phyloP scores from a whole-genome alignment of 2,797 vertebrate species.

The Epinephelus coioides region DNA sequence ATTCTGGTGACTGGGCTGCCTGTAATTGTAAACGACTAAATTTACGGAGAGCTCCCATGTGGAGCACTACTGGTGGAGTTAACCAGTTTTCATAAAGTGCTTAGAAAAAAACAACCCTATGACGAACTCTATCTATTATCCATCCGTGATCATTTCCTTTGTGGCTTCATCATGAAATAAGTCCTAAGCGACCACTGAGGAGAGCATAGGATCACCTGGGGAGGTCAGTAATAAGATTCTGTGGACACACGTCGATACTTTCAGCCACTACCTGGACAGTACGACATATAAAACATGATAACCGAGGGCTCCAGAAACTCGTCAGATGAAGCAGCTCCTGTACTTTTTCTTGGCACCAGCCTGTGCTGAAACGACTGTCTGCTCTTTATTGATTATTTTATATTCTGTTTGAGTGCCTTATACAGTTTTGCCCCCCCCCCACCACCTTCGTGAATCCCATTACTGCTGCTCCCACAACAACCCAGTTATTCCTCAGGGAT shows the following conservation, averaged over 20 bases:
- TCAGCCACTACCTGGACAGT: background rate
- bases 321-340: background rate
- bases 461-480: conserved; percentile 38
- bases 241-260: background rate
- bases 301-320: background rate
- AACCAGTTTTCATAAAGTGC: too few relatives aligned
- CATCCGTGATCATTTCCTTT: too few relatives aligned
- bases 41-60: too few relatives aligned
- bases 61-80: too few relatives aligned
- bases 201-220: too few relatives aligned
- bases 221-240: background rate
- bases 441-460: conserved; percentile 29
- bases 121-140: too few relatives aligned
- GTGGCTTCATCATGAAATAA: background rate
- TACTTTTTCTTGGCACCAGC: background rate
- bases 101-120: too few relatives aligned
- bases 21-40: too few relatives aligned
- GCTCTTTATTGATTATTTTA: conserved; percentile 46
- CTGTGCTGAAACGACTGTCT: conserved; percentile 19
- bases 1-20: too few relatives aligned
- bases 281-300: conserved; percentile 3
- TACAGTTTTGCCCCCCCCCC: background rate
- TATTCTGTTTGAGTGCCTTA: conserved; percentile 46
- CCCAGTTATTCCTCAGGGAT: conserved; percentile 49
- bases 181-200: background rate